Evolutionary conservation across 2,888 invertebrate species (phyloP), one percentile per base, ranked within the genome.

Genomic region (Lasiommata megera): DNA sequence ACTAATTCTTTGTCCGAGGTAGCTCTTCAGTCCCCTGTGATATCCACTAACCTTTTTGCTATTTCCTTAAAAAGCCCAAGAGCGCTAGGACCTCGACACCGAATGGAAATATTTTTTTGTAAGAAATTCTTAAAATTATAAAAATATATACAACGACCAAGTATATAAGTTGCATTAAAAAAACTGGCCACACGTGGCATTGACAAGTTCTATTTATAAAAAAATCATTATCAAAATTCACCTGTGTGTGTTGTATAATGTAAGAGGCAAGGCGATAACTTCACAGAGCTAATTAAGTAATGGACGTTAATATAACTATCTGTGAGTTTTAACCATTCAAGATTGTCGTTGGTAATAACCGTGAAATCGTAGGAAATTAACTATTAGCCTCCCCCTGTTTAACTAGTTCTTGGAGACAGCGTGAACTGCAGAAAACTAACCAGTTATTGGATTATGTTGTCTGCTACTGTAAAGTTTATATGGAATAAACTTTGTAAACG

Each of bases 381-480:
- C 54, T 44, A 51, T 41, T 58, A 60, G 47, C 41, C 53, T 37
- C 3, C 41, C 57, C 17, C 48, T 56, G 54, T 23, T 46, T 40
- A 54, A 64, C 64, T 52, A 56, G 65, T 60, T 61, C 28, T 58
- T 44, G 29, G 34, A 56, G 58, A 55, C 60, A 54, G 60, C 53
- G 58, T 67, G 61, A 67, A 65, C 54, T 56, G 54, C 65, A 64
- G 64, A 67, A 69, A 65, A 66, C 58, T 55, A 56, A 56, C 61
- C 63, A 62, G 67, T 69, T 62, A 62, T 64, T 72, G 72, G 78
- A 77, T 73, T 69, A 73, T 77, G 71, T 68, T 69, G 66, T 74
- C 69, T 73, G 64, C 67, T 73, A 75, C 54, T 60, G 54, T 62
- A 67, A 73, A 65, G 69, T 79, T 79, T 76, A 72, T 77, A 76